Base-by-base conservation (phyloP, 64 coral and sea anemone species). In the Astreopora myriophthalma region DNA sequence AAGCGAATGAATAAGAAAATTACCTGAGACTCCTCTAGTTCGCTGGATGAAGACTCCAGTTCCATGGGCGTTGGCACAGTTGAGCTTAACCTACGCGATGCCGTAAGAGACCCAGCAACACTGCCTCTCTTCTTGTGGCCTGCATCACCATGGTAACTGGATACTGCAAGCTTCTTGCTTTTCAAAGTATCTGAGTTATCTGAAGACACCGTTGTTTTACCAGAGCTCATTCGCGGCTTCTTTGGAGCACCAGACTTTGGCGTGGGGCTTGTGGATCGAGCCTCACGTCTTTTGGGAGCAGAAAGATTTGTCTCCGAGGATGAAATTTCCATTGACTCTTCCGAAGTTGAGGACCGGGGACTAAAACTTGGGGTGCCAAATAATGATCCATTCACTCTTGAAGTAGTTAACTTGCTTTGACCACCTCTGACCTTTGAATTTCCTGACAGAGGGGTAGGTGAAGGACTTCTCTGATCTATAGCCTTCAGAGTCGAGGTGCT, bases 21-120 rank as follows among this genome's bases (percentile, higher is more conserved):
- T 38, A 83, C 79, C 79, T 83, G 52, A 24, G 79, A 64, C 1
- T 83, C 79, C 22, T 83, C 79, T n/a, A 83, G 20, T 64, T 83
- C 79, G 26, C 79, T 83, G 8, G 79, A 83, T 11, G 79, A 83
- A 9, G 79, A 83, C 34, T 83, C 79, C 20, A 83, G 29, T 24
- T 83, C 79, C 57, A 83, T 83, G 29, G 79, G 51, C 17, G 77
- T 34, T 19, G 77, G 32, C 12, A 7, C 16, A n/a, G 79, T 37
- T n/a, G 33, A 36, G 79, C 79, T 83, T 10, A 39, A 31, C n/a
- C 27, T 83, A 33, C 79, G 79, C 26, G 30, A 62, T 34, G 79
- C 23, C 36, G 19, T 20, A 27, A 83, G 57, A 9, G 79, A 36
- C 31, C 79, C 79, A 3, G 57, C 29, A 38, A 83, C 16, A 35